These are phyloP conservation scores for Smittia sp. DNA, from an alignment of 2,888 invertebrate genomes.

Conservation along the genomic window DNA sequence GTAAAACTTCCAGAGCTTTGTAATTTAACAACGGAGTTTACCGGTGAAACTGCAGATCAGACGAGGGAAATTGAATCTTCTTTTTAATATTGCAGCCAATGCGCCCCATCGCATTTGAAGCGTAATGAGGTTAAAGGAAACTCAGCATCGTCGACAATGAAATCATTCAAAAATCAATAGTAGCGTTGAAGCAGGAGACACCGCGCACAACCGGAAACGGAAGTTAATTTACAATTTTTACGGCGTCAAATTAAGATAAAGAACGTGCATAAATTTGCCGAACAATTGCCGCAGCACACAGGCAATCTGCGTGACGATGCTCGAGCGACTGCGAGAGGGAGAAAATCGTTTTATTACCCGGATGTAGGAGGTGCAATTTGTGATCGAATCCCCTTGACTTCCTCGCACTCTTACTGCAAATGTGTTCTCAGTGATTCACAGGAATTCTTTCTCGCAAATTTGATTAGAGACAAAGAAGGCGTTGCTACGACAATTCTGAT, in stretches of 20 bases:
- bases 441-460: too few relatives aligned
- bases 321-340: neutral
- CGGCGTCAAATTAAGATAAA: neutral
- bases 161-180: neutral
- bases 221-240: conserved; percentile 3
- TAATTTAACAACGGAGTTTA: neutral
- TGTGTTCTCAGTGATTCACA: too few relatives aligned
- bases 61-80: neutral
- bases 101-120: neutral
- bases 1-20: too few relatives aligned
- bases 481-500: too few relatives aligned
- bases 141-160: neutral
- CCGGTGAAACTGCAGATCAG: neutral
- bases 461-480: too few relatives aligned
- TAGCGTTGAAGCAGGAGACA: neutral
- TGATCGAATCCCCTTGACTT: neutral
- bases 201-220: neutral
- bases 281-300: too few relatives aligned
- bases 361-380: neutral
- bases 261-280: neutral
- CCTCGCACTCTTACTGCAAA: too few relatives aligned
- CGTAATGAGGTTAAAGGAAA: neutral
- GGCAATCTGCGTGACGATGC: too few relatives aligned
- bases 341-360: neutral
- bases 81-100: neutral